Evolutionary conservation across 2,113 vertebrate species (phyloP), one percentile per base, ranked within the genome.

Genomic region (Crotophaga sulcirostris): DNA sequence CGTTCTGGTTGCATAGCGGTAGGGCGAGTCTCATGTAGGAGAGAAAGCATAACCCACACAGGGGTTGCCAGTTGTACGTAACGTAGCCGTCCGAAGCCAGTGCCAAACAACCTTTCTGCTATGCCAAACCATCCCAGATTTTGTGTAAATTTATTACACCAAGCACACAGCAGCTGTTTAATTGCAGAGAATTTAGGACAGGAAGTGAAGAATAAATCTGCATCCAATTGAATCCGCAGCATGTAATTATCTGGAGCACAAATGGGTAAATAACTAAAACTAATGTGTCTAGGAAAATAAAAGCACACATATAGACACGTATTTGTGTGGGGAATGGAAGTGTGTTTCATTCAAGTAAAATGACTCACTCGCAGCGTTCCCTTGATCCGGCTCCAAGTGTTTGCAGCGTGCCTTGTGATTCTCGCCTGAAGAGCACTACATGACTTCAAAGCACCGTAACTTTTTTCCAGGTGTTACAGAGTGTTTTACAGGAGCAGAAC

Each of bases 181-280:
- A 96, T 96, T 96, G 94, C 96, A 90, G 95, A 95, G 94, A 96
- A 96, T 96, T 97, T 94, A 97, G 95, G 94, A 97, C 94, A 97
- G 96, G 95, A 97, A 96, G 96, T 96, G 96, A 96, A 97, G 95
- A 97, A 96, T 97, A 97, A 97, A 97, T 97, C 96, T 97, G 95
- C 95, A 96, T 97, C 91, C 96, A 95, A 97, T 94, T 97, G 96
- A 96, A 94, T 91, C 82, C 2, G 3, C 93, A 96, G 94, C 90
- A 59, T 96, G 90, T 96, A 97, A 97, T 97, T 97, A 97, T 97
- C 96, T 81, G 60, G 88, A 96, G 96, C 93, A 97, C 94, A 95
- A 97, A 97, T 97, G 94, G 93, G 93, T 97, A 97, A 96, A 96
- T 96, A 96, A 96, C 95, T 94, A 97, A 96, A 97, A 97, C 95